phyloP scores from a whole-genome alignment of 2,888 invertebrate species.

The Petrolisthes cinctipes region DNA sequence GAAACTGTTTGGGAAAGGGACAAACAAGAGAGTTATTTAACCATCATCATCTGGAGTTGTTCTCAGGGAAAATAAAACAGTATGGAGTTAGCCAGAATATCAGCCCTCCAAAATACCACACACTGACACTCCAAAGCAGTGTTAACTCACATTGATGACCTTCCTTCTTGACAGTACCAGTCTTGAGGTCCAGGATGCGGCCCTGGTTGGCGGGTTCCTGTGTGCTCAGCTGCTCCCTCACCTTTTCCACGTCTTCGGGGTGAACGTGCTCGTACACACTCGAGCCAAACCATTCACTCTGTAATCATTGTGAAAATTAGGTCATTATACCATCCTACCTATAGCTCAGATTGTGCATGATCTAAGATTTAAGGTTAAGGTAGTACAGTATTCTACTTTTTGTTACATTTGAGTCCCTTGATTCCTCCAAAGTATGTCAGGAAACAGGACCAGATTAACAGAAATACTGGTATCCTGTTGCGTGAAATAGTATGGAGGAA shows the following conservation, averaged over 20 bases:
- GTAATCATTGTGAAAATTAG: slow-evolving; percentile 70
- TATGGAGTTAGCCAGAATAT: background rate
- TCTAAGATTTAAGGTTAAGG: too few species aligned
- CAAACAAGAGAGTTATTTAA: too few species aligned
- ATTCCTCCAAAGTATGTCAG: too few species aligned
- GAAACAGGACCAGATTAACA: too few species aligned
- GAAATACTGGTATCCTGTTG: too few species aligned
- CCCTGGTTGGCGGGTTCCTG: slow-evolving; percentile 96
- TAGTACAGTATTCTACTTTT: too few species aligned
- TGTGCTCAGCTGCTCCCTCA: slow-evolving; percentile 93
- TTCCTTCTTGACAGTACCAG: slow-evolving; percentile 98
- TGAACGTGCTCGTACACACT: slow-evolving; percentile 96
- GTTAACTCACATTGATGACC: slow-evolving; percentile 90
- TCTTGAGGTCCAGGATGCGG: slow-evolving; percentile 95
- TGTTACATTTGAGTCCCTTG: too few species aligned
- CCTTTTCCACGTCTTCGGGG: slow-evolving; percentile 93
- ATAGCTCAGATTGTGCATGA: slow-evolving; percentile 67
- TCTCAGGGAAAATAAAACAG: background rate
- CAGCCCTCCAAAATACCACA: background rate
- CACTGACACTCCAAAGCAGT: too few species aligned
- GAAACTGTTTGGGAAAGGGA: too few species aligned
- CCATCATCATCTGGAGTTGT: background rate
- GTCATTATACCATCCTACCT: slow-evolving; percentile 51
- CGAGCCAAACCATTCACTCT: slow-evolving; percentile 95
- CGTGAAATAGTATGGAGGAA: too few species aligned